These are phyloP conservation scores for Microplitis manilae DNA, from an alignment of 2,888 invertebrate species.

Conservation along the genomic window DNA sequence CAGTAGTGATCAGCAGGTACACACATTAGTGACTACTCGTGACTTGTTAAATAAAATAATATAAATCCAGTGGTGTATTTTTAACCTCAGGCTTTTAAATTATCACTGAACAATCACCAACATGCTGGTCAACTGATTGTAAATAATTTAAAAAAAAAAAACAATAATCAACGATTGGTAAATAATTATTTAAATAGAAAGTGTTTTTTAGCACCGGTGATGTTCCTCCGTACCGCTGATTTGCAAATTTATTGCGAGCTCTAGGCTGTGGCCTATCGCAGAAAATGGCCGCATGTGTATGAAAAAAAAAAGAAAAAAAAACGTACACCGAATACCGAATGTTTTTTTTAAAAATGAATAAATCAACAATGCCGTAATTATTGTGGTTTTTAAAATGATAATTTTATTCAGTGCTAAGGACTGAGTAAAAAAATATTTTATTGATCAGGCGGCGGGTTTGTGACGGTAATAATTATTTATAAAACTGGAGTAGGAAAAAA, in stretches of 20 bases:
- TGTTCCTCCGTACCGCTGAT: conserved; percentile 18
- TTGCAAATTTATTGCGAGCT: conserved; percentile 35
- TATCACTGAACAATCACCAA: conserved; percentile 27
- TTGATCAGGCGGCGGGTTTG: neutral
- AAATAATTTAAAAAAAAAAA: neutral
- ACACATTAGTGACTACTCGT: conserved; percentile 10
- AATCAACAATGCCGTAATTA: neutral
- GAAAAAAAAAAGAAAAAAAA: conserved; percentile 33
- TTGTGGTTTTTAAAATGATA: conserved; percentile 4
- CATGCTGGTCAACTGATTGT: neutral
- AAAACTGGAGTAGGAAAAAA: neutral
- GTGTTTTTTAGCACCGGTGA: neutral
- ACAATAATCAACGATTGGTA: neutral
- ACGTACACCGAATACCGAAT: neutral
- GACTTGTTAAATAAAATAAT: conserved; percentile 23
- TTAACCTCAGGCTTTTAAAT: conserved; percentile 8
- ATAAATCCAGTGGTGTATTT: conserved; percentile 21
- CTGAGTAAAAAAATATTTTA: neutral
- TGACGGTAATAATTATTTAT: conserved; percentile 9
- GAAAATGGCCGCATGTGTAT: conserved; percentile 57
- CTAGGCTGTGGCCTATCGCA: conserved; percentile 45
- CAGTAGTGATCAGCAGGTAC: conserved; percentile 43
- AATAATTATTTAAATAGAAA: conserved; percentile 1
- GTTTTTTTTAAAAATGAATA: neutral
- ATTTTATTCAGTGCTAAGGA: neutral